phyloP scores from a whole-genome alignment of 2,113 vertebrate genomes.

The Dermatemys mawii region DNA sequence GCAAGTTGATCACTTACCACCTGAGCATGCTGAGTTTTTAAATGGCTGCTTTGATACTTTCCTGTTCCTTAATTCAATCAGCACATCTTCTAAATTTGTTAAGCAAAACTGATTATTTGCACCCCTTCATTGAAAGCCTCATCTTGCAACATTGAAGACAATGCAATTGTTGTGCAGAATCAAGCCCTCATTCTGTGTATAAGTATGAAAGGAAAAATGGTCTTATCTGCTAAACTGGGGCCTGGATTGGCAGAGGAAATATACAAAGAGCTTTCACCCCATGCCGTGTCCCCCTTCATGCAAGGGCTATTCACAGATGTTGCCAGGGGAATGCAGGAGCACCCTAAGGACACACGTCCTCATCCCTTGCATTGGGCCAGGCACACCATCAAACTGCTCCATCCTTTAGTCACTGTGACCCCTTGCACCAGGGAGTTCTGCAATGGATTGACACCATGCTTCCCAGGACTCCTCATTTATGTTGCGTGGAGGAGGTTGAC shows the following conservation, averaged over 20 bases:
- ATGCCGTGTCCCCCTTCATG: too few species aligned
- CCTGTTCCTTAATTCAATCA: neutral
- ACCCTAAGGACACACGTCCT: too few species aligned
- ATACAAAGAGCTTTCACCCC: neutral
- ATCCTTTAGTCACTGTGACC: too few species aligned
- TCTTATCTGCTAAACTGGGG: neutral
- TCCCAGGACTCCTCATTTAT: neutral
- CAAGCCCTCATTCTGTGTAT: neutral
- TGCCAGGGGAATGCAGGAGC: neutral
- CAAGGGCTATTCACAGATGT: neutral
- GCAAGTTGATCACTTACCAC: neutral
- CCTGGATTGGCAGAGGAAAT: neutral
- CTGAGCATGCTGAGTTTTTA: neutral
- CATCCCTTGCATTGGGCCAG: neutral
- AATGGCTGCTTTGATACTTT: neutral
- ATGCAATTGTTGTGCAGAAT: neutral
- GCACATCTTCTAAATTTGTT: fast-evolving
- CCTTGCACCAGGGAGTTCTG: too few species aligned
- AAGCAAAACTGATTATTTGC: neutral
- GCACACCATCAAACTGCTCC: too few species aligned
- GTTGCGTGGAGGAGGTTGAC: neutral
- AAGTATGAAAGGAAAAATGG: neutral
- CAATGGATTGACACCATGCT: too few species aligned
- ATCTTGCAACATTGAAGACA: neutral
- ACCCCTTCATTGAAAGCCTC: neutral